These are phyloP conservation scores for Sitodiplosis mosellana DNA, from an alignment of 1,140 invertebrate genomes.

Conservation along the genomic window DNA sequence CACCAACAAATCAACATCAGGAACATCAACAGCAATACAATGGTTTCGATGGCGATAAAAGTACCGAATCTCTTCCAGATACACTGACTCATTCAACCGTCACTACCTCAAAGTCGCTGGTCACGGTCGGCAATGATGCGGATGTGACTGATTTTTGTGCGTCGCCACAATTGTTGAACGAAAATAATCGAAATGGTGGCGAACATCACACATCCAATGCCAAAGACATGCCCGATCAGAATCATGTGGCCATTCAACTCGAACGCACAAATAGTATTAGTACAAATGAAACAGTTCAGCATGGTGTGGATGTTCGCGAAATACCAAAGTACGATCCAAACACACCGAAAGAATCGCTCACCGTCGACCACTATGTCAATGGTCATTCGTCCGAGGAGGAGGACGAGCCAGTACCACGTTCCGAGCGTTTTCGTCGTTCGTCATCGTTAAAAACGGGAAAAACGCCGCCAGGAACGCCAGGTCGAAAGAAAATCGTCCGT, in stretches of 20 bases:
- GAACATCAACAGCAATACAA: constrained; percentile 3
- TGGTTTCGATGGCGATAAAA: not conserved
- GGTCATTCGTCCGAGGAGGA: constrained; percentile 13
- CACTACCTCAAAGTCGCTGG: constrained; percentile 16
- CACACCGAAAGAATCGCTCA: constrained; percentile 5
- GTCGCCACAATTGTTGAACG: too few species aligned
- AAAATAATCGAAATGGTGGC: too few species aligned
- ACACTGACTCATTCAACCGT: constrained; percentile 4
- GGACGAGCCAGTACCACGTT: constrained; percentile 29
- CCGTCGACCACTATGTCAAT: too few species aligned
- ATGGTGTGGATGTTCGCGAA: constrained; percentile 1
- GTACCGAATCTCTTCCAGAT: constrained; percentile 3
- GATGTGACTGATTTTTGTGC: too few species aligned
- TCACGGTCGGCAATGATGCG: too few species aligned
- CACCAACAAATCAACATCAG: not conserved
- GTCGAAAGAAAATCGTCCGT: constrained; percentile 81
- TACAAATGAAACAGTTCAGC: constrained; percentile 14
- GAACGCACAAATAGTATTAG: constrained; percentile 9
- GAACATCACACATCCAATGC: too few species aligned
- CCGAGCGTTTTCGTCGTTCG: constrained; percentile 49
- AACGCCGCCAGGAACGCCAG: constrained; percentile 74
- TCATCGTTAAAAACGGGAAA: constrained; percentile 81
- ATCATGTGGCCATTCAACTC: too few species aligned
- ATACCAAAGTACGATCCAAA: constrained; percentile 10
- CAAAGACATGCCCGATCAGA: too few species aligned